These are phyloP conservation scores for Caenorhabditis inopinata DNA, from an alignment of 1,140 invertebrate genomes.

Conservation along the genomic window DNA sequence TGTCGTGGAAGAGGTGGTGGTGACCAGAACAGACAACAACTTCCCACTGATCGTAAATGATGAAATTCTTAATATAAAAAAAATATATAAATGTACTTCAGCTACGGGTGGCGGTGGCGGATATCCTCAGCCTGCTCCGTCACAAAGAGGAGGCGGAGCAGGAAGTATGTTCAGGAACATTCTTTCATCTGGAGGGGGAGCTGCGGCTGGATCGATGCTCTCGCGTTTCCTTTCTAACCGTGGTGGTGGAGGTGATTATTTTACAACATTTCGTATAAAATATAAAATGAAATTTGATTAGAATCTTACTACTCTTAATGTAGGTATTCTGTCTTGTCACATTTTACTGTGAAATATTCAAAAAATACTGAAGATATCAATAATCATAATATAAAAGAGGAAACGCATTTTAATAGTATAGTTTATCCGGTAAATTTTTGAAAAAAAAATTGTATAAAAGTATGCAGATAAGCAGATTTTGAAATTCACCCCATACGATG, in stretches of 20 bases:
- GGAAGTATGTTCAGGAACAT: conserved; percentile 41
- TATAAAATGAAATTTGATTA: no score
- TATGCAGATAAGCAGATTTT: no score
- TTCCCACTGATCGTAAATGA: neutral
- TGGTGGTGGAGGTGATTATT: conserved; percentile 43
- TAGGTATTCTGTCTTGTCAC: no score
- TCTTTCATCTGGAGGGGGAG: conserved; percentile 42
- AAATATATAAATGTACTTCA: neutral
- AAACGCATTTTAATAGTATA: no score
- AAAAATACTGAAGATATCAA: no score
- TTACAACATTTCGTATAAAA: no score
- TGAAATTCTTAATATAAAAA: neutral
- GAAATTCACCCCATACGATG: no score
- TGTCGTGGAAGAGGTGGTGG: conserved; percentile 45
- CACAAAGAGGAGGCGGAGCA: conserved; percentile 32
- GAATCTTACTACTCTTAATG: no score
- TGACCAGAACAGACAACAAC: conserved; percentile 11
- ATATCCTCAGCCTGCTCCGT: neutral
- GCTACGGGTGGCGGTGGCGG: conserved; percentile 34
- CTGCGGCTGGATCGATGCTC: conserved; percentile 44
- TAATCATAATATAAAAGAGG: no score
- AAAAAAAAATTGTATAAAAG: no score
- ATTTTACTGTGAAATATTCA: no score
- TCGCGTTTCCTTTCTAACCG: conserved; percentile 39
- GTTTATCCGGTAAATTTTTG: no score